phyloP scores from a whole-genome alignment of 2,113 vertebrate genomes.

The Ameiurus melas region DNA sequence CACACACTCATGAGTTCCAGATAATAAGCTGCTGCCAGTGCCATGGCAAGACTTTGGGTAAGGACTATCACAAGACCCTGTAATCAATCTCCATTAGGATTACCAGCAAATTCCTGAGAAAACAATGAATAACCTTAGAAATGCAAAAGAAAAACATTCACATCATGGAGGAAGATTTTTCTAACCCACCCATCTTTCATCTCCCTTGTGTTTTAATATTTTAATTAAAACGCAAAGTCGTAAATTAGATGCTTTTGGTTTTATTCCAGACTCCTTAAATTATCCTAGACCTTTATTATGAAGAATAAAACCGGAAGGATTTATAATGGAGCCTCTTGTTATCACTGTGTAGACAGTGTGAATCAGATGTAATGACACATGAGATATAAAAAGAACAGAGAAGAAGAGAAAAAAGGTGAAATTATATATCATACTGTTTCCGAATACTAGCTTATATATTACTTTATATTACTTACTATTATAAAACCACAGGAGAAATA shows the following conservation, averaged over 20 bases:
- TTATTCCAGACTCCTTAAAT: background rate
- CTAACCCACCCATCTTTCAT: background rate
- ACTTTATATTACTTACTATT: background rate
- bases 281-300: background rate
- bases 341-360: background rate
- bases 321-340: background rate
- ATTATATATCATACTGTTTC: background rate
- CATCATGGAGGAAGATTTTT: background rate
- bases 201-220: background rate
- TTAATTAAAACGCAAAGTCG: background rate
- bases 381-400: background rate
- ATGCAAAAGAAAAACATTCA: background rate
- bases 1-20: background rate
- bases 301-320: background rate
- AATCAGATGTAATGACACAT: background rate
- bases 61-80: background rate
- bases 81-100: slow-evolving; percentile 22
- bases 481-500: slow-evolving; percentile 3
- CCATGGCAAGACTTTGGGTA: background rate
- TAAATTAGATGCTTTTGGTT: background rate
- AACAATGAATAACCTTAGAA: background rate
- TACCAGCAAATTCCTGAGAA: slow-evolving; percentile 20
- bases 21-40: slow-evolving; percentile 13
- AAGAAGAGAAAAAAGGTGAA: background rate
- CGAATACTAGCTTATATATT: background rate